Base-by-base conservation (phyloP, 2,888 invertebrate genomes). In the Incurvaria masculella region DNA sequence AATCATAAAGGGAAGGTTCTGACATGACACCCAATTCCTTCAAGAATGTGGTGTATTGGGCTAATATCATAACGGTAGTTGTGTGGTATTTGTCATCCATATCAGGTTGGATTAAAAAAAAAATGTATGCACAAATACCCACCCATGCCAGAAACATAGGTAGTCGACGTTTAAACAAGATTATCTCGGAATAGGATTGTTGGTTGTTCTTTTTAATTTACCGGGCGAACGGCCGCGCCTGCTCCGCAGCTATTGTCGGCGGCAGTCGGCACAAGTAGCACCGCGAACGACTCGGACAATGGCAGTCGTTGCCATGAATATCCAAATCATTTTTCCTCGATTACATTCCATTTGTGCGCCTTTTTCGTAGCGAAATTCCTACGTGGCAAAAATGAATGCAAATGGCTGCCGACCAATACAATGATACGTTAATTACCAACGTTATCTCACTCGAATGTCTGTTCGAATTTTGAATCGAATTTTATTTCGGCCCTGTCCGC, bases 221-320 rank as follows among this genome's bases (percentile, higher is more conserved):
- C 70, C 72, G 76, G 73, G 71, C 74, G 73, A 75, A 58, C 61
- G 78, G 69, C 56, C 75, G 70, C 74, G 72, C 74, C 76, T 75
- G 73, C n/a, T n/a, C n/a, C n/a, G n/a, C n/a, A n/a, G n/a, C n/a
- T n/a, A n/a, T n/a, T n/a, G 65, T 71, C 68, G 64, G 58, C 63
- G 59, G 62, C 75, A 66, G 75, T 76, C 76, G 76, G 76, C 66
- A 70, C 66, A 62, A 74, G 72, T 23, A 74, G 76, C 75, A 76
- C 76, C 72, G 72, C 71, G 75, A 76, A 11, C 33, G 33, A 5
- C 23, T 5, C 23, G 21, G 3, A 72, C 72, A 75, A 74, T 75
- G 68, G 65, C 65, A 60, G 62, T 68, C 69, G 66, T 60, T 63
- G 19, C 64, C 66, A 62, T 66, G 69, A 71, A 75, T 72, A 68